A percentile compares a stretch with the other conserved stretches of the same genome.
phyloP scores from a whole-genome alignment of 2,113 vertebrate genomes.

The Bostrychus sinensis region DNA sequence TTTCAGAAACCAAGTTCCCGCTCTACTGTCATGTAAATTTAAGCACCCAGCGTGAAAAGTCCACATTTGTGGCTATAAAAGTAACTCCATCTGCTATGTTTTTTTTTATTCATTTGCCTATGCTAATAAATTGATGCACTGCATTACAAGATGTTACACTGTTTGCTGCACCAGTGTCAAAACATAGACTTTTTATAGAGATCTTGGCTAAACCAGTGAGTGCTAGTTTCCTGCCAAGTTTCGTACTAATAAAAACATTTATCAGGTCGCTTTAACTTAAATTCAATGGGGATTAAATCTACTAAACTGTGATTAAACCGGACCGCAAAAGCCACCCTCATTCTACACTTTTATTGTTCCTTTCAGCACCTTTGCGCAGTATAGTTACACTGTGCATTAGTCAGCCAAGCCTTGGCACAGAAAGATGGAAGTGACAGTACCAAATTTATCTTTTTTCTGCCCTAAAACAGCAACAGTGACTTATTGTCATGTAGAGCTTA shows the following conservation, averaged over 20 bases:
- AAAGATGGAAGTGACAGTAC: conserved; percentile 38
- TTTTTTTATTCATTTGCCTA: conserved; percentile 25
- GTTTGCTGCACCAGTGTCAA: conserved; percentile 17
- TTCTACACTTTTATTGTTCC: conserved; percentile 30
- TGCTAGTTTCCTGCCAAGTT: conserved; percentile 43
- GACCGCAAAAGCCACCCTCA: conserved; percentile 33
- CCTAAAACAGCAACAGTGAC: conserved; percentile 43
- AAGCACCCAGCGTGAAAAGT: conserved; percentile 35
- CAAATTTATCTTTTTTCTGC: conserved; percentile 32
- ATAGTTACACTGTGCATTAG: conserved; percentile 24
- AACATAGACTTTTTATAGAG: conserved; percentile 3
- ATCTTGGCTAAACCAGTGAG: conserved; percentile 24
- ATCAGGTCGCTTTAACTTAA: conserved; percentile 38
- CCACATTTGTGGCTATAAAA: conserved; percentile 47
- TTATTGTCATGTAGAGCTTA: conserved; percentile 35
- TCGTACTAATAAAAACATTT: conserved; percentile 42
- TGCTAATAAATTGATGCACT: conserved; percentile 41
- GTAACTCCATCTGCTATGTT: conserved; percentile 46
- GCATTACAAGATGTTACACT: conserved; percentile 8
- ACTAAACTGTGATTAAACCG: conserved; percentile 51
- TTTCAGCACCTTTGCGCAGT: conserved; percentile 34
- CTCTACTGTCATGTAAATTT: conserved; percentile 42
- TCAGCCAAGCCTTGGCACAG: conserved; percentile 46
- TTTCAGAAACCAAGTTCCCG: conserved; percentile 28
- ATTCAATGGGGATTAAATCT: conserved; percentile 44